These are phyloP conservation scores for Zaprionus inermis DNA, from an alignment of 1,140 invertebrate species.

Conservation along the genomic window DNA sequence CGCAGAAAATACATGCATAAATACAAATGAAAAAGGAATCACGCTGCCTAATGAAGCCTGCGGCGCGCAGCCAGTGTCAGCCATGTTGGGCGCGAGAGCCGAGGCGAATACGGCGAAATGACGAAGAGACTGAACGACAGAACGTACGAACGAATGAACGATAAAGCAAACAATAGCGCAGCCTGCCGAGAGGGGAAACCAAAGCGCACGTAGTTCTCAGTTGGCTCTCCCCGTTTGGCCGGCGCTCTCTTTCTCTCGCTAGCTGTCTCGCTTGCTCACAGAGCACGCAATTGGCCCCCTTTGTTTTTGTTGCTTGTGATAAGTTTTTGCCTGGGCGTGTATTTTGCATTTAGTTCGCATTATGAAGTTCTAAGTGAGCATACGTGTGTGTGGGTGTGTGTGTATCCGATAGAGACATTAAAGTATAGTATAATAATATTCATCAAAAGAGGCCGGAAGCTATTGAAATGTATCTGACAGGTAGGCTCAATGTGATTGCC, in stretches of 20 bases:
- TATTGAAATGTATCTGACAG: slow-evolving; percentile 33
- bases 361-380: slow-evolving; percentile 32
- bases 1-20: slow-evolving; percentile 49
- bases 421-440: slow-evolving; percentile 9
- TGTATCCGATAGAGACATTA: slow-evolving; percentile 39
- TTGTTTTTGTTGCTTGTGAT: slow-evolving; percentile 44
- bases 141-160: slow-evolving; percentile 5
- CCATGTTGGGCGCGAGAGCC: slow-evolving; percentile 44
- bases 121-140: slow-evolving; percentile 21
- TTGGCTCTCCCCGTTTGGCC: slow-evolving; percentile 19
- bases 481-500: neutral
- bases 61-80: slow-evolving; percentile 48
- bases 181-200: slow-evolving; percentile 3
- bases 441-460: slow-evolving; percentile 13
- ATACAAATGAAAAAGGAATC: slow-evolving; percentile 62
- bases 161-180: slow-evolving; percentile 20
- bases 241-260: neutral
- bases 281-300: slow-evolving; percentile 22
- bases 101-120: slow-evolving; percentile 12
- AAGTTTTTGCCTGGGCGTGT: slow-evolving; percentile 47
- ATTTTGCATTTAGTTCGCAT: slow-evolving; percentile 54
- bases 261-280: neutral
- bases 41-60: slow-evolving; percentile 61
- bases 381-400: slow-evolving; percentile 13
- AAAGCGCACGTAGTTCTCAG: slow-evolving; percentile 21